Evolutionary conservation across 2,888 invertebrate species (phyloP).

Genomic region (Plusia festucae): DNA sequence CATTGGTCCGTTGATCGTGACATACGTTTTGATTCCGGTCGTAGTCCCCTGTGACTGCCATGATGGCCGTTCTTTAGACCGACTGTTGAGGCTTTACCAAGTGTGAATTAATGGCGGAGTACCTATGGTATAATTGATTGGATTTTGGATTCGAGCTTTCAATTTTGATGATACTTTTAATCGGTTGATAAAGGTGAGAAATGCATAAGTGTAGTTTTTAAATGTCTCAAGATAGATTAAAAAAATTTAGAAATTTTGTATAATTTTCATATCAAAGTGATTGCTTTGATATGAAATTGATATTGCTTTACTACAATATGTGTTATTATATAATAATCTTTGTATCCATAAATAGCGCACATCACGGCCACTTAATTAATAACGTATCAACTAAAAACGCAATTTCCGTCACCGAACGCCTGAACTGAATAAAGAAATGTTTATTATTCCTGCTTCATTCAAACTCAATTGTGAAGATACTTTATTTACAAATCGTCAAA

Average conservation of each 20-base stretch:
- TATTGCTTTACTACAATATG: too few relatives aligned
- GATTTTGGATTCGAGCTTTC: not conserved
- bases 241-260: too few relatives aligned
- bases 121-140: too few relatives aligned
- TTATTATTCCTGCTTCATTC: conserved; percentile 23
- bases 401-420: conserved; percentile 10
- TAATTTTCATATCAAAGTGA: too few relatives aligned
- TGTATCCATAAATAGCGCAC: not conserved
- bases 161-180: too few relatives aligned
- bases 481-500: conserved; percentile 57
- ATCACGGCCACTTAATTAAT: conserved; percentile 8
- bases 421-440: conserved; percentile 34
- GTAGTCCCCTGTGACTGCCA: conserved; percentile 24
- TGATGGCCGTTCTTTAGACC: conserved; percentile 16
- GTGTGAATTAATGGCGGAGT: too few relatives aligned
- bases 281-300: too few relatives aligned
- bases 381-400: conserved; percentile 19
- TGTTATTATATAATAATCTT: not conserved
- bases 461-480: conserved; percentile 51
- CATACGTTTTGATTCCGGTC: conserved; percentile 17
- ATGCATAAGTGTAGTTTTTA: too few relatives aligned
- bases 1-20: conserved; percentile 13
- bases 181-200: too few relatives aligned
- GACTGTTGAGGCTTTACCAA: conserved; percentile 10
- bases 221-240: too few relatives aligned